Evolutionary conservation across 1,140 invertebrate species (phyloP).

Genomic region (Oscheius sp.): DNA sequence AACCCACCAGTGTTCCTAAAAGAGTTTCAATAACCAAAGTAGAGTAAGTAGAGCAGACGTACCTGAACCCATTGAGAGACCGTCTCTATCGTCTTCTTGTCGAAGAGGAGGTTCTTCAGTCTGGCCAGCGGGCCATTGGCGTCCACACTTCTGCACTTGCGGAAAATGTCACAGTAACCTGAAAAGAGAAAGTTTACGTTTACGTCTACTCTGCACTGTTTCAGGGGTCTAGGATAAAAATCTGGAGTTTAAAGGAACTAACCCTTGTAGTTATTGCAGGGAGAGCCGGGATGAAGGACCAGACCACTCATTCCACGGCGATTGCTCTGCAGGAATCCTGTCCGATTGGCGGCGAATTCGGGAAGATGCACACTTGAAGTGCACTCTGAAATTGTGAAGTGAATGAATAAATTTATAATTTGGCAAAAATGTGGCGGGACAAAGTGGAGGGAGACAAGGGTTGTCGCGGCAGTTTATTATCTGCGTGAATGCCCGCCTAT

Average conservation of each 20-base stretch:
- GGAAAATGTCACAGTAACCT: constrained; percentile 97
- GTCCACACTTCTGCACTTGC: constrained; percentile 93
- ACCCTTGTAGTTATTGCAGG: constrained; percentile 91
- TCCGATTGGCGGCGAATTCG: constrained; percentile 75
- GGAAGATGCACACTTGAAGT: constrained; percentile 75
- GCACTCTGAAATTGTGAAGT: constrained; percentile 70
- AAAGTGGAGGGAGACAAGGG: no score
- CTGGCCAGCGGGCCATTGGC: constrained; percentile 92
- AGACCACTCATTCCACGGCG: constrained; percentile 69
- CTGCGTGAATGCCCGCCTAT: background rate
- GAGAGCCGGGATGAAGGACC: constrained; percentile 84
- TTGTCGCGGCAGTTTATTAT: background rate
- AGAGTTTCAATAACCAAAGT: background rate
- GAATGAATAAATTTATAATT: background rate
- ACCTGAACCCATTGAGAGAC: constrained; percentile 53
- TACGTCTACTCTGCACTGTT: background rate
- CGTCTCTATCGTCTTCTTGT: constrained; percentile 75
- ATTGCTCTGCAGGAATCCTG: constrained; percentile 45
- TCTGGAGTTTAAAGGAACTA: constrained; percentile 57
- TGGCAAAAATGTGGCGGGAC: background rate
- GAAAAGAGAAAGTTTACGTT: constrained; percentile 57
- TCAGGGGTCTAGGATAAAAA: background rate
- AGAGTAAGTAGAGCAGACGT: background rate
- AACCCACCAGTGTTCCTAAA: constrained; percentile 90
- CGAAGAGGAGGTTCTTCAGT: constrained; percentile 92